Conservation (phyloP, 2,888 invertebrate species). For the Netelia virgata region DNA sequence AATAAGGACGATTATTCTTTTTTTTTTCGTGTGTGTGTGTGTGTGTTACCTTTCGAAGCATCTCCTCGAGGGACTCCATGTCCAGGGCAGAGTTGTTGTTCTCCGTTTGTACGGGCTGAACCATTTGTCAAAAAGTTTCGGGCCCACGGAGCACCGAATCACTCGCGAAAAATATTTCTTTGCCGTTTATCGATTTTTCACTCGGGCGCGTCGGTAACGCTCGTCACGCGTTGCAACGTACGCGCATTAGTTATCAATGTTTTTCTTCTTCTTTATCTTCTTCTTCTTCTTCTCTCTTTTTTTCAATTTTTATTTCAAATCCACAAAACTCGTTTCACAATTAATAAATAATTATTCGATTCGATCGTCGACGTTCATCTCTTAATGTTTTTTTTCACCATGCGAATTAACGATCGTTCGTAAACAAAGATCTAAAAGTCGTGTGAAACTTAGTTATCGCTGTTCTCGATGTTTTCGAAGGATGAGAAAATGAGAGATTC, state of each 20-base stretch:
- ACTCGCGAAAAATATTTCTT: conserved; percentile 55
- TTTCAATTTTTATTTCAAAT: background rate
- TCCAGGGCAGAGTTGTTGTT: conserved; percentile 88
- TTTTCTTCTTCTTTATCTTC: conserved; percentile 3
- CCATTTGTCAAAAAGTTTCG: conserved; percentile 80
- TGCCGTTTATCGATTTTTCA: conserved; percentile 7
- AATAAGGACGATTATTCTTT: background rate
- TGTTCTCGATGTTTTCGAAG: conserved; percentile 16
- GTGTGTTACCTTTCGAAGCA: conserved; percentile 90
- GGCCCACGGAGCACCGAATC: conserved; percentile 53
- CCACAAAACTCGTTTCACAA: background rate
- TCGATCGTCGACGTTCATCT: background rate
- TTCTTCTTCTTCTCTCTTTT: background rate
- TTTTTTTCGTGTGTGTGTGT: conserved; percentile 1
- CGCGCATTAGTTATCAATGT: background rate
- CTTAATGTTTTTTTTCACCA: background rate
- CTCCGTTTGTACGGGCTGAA: conserved; percentile 84
- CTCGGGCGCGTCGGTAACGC: too few relatives aligned
- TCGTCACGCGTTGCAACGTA: background rate
- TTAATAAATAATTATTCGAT: background rate
- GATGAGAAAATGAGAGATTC: background rate
- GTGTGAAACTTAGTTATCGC: background rate
- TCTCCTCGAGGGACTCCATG: conserved; percentile 92
- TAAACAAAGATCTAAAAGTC: background rate
- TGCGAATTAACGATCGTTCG: background rate